Conservation (phyloP, 2,797 vertebrate species). For the Pempheris klunzingeri region DNA sequence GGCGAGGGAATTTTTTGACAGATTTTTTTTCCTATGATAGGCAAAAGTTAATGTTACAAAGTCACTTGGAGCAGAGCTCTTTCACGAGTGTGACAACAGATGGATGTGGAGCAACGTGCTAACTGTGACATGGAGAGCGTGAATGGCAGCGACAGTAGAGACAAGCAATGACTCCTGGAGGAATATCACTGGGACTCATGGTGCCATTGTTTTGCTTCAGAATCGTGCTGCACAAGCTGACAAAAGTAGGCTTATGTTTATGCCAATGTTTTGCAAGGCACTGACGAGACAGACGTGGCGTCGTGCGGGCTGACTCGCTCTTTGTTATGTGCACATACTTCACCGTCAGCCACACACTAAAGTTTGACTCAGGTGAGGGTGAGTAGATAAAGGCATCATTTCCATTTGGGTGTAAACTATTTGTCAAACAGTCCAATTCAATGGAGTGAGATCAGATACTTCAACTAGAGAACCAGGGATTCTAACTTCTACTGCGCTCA, state of each 20-base stretch:
- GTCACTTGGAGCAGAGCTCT: conserved; percentile 4
- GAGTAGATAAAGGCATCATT: background rate
- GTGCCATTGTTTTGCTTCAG: background rate
- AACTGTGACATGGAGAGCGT: conserved; percentile 2
- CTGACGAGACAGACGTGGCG: background rate
- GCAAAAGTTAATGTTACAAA: conserved; percentile 21
- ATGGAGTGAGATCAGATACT: background rate
- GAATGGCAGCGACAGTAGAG: background rate
- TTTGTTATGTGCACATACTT: conserved; percentile 6
- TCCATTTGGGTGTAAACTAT: background rate
- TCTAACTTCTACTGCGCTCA: background rate
- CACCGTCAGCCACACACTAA: background rate
- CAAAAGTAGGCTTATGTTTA: background rate
- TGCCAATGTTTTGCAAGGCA: background rate
- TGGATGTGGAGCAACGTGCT: conserved; percentile 23
- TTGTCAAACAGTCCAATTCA: background rate
- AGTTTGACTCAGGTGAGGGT: background rate
- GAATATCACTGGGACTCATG: conserved; percentile 4
- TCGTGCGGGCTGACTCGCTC: background rate
- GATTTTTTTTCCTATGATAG: conserved; percentile 9
- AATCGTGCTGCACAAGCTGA: background rate
- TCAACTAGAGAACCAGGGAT: background rate
- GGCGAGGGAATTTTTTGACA: conserved; percentile 1
- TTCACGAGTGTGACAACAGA: conserved; percentile 14
- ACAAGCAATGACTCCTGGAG: background rate